Base-by-base conservation (phyloP, 2,888 invertebrate species). In the Ypsolopha sequella region DNA sequence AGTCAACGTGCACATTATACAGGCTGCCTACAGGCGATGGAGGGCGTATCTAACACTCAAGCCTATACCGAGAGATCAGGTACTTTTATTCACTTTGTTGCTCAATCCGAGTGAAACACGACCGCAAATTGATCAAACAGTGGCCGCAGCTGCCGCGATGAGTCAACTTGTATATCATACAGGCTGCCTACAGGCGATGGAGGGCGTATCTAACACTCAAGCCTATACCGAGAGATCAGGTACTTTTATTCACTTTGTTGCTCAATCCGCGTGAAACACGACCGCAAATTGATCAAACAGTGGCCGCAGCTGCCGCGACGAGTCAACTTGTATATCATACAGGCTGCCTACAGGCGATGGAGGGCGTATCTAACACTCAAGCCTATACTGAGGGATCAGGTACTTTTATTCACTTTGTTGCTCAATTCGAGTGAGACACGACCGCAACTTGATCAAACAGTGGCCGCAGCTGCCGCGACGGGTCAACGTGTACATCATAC, bases 71-170 rank as follows among this genome's bases (percentile, higher is more conserved):
- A 84, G 90, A 53, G 88, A 90, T 36, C 95, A 54, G 47, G 51
- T 45, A 33, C 6, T 24, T 3, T 24, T 4, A 2, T 24, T 24
- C 24, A 24, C 2, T 3, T 24, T 24, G 2, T 24, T 24, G 2
- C 4, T 24, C 4, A 24, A 24, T 0, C 54, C 1, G 77, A 84
- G 52, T 56, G 48, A 51, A 55, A 0, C 68, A 69, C 8, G 53
- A 68, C 58, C 63, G 72, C 55, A 73, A 73, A 54, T 50, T 65
- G 1, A 58, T 84, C 46, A 45, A 50, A 24, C 81, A 85, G 39
- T 98, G 98, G 98, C 97, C 98, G 0, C 73, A 82, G 0, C 92
- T 96, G 7, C 88, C 91, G 24, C 89, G 92, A 0, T 88, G 94
- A 0, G 85, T 90, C 46, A 74, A 88, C 11, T 90, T 91, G 1